Percentiles rank a stretch among this genome's conserved stretches.
phyloP scores from a whole-genome alignment of 2,797 vertebrate genomes.

The Hybognathus amarus region DNA sequence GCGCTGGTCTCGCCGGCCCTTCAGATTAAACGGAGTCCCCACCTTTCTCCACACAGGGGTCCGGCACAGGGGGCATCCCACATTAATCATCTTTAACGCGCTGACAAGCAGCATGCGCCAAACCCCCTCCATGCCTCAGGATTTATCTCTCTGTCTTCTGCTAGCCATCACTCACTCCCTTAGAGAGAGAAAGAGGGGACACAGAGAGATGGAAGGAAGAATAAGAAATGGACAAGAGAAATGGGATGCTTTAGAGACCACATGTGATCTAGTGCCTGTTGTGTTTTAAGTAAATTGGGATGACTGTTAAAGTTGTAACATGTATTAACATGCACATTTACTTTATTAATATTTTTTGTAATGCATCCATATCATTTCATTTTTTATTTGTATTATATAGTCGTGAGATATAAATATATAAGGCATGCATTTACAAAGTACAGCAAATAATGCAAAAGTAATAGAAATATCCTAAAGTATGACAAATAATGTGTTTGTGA shows the following conservation, averaged over 20 bases:
- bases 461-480: neutral
- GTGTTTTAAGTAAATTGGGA: neutral
- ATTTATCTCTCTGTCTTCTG: slow-evolving; percentile 87
- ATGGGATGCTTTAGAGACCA: slow-evolving; percentile 28
- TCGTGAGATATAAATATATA: neutral
- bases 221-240: slow-evolving; percentile 40
- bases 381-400: too few species aligned
- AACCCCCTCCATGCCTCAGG: slow-evolving; percentile 71
- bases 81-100: slow-evolving; percentile 99
- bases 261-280: slow-evolving; percentile 5
- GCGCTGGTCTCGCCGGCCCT: slow-evolving; percentile 72
- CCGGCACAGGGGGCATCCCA: slow-evolving; percentile 83
- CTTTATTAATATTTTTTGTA: too few species aligned
- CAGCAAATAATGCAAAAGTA: neutral
- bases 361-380: neutral
- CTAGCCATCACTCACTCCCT: slow-evolving; percentile 84
- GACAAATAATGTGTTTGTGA: slow-evolving; percentile 1
- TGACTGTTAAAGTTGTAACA: neutral
- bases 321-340: too few species aligned
- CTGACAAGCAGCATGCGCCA: slow-evolving; percentile 89
- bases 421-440: neutral
- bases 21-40: slow-evolving; percentile 88
- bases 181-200: slow-evolving; percentile 66
- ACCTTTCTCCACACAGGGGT: slow-evolving; percentile 71
- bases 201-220: slow-evolving; percentile 53